Conservation (phyloP, 2,888 invertebrate species). For the Sinopyrophorus schimmeli region DNA sequence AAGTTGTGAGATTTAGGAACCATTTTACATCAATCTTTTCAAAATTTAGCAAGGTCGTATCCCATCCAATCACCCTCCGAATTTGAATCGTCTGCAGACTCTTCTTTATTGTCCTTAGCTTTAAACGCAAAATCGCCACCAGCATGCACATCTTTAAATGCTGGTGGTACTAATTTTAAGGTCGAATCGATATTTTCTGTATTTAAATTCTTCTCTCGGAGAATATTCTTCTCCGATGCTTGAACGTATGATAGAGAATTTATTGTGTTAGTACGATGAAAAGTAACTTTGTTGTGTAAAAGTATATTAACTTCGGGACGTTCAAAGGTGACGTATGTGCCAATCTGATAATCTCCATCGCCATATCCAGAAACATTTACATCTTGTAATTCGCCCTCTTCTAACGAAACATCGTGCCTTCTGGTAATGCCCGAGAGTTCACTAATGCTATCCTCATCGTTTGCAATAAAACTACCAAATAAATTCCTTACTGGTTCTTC, state of each 20-base stretch:
- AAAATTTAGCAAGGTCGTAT: conserved; percentile 52
- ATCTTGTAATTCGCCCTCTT: background rate
- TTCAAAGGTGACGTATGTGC: conserved; percentile 39
- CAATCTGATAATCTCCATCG: conserved; percentile 12
- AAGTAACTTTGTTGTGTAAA: conserved; percentile 43
- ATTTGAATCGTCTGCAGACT: background rate
- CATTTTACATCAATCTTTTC: no score
- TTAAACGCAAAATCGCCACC: no score
- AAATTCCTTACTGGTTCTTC: conserved; percentile 46
- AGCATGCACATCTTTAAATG: background rate
- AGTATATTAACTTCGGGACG: conserved; percentile 41
- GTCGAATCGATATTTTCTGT: no score
- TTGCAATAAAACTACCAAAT: conserved; percentile 17
- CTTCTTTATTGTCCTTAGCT: conserved; percentile 4
- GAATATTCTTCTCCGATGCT: conserved; percentile 40
- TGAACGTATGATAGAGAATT: conserved; percentile 40
- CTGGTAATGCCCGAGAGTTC: conserved; percentile 14
- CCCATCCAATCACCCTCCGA: conserved; percentile 53
- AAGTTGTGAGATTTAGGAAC: conserved; percentile 9
- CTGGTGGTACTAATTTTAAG: no score
- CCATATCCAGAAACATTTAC: conserved; percentile 33
- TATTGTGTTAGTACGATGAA: conserved; percentile 42
- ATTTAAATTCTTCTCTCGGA: no score
- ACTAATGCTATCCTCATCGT: background rate
- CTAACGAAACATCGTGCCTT: background rate